Conservation (phyloP, 2,797 vertebrate species). For the Rhynchonycteris naso region DNA sequence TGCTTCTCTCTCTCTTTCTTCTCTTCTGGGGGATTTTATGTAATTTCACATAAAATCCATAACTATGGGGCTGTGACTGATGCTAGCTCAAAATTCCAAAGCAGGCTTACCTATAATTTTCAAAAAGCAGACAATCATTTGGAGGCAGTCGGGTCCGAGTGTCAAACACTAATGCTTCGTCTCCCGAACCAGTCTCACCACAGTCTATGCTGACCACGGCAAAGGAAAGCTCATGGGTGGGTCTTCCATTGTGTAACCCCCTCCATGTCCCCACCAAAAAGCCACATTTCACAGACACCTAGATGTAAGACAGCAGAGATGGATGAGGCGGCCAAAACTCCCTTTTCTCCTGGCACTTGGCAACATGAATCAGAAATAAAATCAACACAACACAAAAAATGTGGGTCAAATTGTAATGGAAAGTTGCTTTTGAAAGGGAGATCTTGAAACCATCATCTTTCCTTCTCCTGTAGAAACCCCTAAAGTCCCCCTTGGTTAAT, state of each 20-base stretch:
- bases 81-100: conserved; percentile 53
- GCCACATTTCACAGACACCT: conserved; percentile 71
- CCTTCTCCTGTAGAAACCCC: conserved; percentile 6
- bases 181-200: background rate
- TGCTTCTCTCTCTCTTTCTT: background rate
- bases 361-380: conserved; percentile 64
- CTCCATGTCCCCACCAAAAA: conserved; percentile 37
- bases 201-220: background rate
- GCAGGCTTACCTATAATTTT: conserved; percentile 63
- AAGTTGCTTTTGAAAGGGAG: conserved; percentile 54
- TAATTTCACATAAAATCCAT: conserved; percentile 56
- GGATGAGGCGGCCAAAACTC: conserved; percentile 49
- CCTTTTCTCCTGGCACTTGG: conserved; percentile 29
- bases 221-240: background rate
- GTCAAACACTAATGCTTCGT: background rate
- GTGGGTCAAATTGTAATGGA: conserved; percentile 19
- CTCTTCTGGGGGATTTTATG: background rate
- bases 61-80: conserved; percentile 43
- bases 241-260: background rate
- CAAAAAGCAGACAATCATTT: conserved; percentile 31
- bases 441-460: conserved; percentile 39
- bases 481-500: background rate
- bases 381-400: conserved; percentile 39
- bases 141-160: background rate
- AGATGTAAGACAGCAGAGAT: conserved; percentile 61